A percentile compares a stretch with the other conserved stretches of the same genome.
These are phyloP conservation scores for Herpailurus yagouaroundi DNA, from an alignment of 2,113 vertebrate genomes.

Conservation along the genomic window DNA sequence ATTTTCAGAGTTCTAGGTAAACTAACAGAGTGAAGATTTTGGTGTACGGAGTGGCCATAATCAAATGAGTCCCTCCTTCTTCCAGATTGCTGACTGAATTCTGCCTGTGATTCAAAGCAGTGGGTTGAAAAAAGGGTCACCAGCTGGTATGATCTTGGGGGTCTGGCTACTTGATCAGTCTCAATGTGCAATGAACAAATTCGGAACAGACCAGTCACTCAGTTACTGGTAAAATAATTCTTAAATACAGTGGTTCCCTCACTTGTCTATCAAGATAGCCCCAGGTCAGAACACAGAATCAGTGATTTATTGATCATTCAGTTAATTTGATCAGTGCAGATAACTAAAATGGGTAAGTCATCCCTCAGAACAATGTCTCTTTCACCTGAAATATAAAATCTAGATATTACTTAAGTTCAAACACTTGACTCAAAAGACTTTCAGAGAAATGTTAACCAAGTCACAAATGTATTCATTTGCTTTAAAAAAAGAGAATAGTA, in stretches of 20 bases:
- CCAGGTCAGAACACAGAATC: neutral
- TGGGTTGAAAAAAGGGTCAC: neutral
- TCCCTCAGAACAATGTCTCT: neutral
- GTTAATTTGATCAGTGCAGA: neutral
- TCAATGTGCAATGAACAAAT: neutral
- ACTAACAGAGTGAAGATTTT: neutral
- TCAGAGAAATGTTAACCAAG: conserved; percentile 22
- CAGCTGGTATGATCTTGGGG: neutral
- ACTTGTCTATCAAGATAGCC: neutral
- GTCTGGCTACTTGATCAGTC: neutral
- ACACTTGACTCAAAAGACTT: neutral
- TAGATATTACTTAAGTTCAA: conserved; percentile 34
- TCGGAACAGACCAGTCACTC: neutral
- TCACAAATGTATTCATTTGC: neutral
- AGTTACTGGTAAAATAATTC: neutral
- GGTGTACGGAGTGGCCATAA: neutral
- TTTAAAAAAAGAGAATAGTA: neutral
- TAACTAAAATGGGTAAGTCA: neutral
- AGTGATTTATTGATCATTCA: neutral
- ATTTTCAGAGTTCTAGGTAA: neutral
- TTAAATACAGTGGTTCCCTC: neutral
- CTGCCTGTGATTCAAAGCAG: neutral
- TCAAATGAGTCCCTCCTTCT: neutral
- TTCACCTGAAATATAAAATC: neutral
- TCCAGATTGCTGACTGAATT: neutral